Conservation (phyloP, 2,888 invertebrate genomes). For the Himalopsyche tibetana region DNA sequence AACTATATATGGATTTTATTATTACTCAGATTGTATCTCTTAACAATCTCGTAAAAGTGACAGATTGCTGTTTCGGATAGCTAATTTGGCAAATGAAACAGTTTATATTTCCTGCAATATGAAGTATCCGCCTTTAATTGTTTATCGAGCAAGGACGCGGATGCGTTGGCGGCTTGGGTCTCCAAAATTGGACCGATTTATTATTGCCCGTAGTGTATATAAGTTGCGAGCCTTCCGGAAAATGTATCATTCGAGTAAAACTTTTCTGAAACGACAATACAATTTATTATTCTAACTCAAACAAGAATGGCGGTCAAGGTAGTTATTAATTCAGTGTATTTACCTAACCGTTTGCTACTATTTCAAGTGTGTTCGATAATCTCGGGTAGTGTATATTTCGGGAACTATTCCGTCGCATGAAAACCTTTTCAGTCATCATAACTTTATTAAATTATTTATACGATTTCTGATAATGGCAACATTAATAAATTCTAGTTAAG, state of each 20-base stretch:
- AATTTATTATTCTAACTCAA: constrained; percentile 48
- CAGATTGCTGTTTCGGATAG: background rate
- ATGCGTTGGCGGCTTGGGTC: constrained; percentile 54
- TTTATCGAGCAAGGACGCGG: constrained; percentile 64
- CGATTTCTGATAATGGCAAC: too few relatives aligned
- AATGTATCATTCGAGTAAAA: constrained; percentile 59
- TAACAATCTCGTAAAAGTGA: too few relatives aligned
- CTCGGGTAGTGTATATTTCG: too few relatives aligned
- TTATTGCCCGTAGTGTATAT: constrained; percentile 51
- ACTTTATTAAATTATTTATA: too few relatives aligned
- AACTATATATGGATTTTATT: too few relatives aligned
- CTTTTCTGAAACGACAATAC: constrained; percentile 57
- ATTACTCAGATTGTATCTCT: too few relatives aligned
- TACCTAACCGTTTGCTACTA: too few relatives aligned
- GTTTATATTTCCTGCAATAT: constrained; percentile 37
- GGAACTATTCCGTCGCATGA: too few relatives aligned
- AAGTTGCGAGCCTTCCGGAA: constrained; percentile 44
- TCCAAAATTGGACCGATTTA: constrained; percentile 55
- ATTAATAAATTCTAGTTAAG: too few relatives aligned
- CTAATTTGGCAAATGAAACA: constrained; percentile 31
- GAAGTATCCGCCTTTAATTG: constrained; percentile 40
- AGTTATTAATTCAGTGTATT: constrained; percentile 27
- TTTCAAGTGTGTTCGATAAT: too few relatives aligned
- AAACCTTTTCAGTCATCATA: too few relatives aligned
- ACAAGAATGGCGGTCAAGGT: constrained; percentile 62